Percentiles rank a stretch among this genome's conserved stretches.
Evolutionary conservation across 2,888 invertebrate species (phyloP).

Genomic region (Invenusta paracnida): DNA sequence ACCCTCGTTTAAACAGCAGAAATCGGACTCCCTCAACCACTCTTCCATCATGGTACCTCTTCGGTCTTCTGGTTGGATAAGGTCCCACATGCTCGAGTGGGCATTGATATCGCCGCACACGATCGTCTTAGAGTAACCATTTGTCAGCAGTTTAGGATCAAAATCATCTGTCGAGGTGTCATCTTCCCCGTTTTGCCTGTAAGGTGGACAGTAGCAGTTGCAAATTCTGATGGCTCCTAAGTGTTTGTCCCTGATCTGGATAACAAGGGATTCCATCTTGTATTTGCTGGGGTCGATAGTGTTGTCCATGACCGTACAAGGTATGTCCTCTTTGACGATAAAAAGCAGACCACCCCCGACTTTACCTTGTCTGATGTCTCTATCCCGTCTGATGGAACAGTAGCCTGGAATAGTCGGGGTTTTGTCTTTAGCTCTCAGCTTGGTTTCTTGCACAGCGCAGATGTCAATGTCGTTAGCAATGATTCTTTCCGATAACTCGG

Average conservation of each 20-base stretch:
- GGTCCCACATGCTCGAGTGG: not conserved
- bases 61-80: not conserved
- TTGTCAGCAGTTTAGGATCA: not conserved
- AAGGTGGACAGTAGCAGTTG: not conserved
- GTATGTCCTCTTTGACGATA: too few species aligned
- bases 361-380: too few species aligned
- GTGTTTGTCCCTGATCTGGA: not conserved
- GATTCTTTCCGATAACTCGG: not conserved
- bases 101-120: not conserved
- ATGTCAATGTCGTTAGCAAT: not conserved
- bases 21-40: not conserved
- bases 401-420: not conserved
- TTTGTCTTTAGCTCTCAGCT: not conserved
- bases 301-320: too few species aligned
- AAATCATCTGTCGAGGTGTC: not conserved
- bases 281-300: too few species aligned
- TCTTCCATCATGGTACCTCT: not conserved
- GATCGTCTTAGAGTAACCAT: not conserved
- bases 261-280: too few species aligned
- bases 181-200: not conserved
- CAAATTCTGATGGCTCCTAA: not conserved
- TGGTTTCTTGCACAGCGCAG: not conserved
- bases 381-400: too few species aligned
- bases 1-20: not conserved
- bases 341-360: too few species aligned